Evolutionary conservation across 1,140 invertebrate genomes (phyloP).

Genomic region (Rhyzopertha dominica): DNA sequence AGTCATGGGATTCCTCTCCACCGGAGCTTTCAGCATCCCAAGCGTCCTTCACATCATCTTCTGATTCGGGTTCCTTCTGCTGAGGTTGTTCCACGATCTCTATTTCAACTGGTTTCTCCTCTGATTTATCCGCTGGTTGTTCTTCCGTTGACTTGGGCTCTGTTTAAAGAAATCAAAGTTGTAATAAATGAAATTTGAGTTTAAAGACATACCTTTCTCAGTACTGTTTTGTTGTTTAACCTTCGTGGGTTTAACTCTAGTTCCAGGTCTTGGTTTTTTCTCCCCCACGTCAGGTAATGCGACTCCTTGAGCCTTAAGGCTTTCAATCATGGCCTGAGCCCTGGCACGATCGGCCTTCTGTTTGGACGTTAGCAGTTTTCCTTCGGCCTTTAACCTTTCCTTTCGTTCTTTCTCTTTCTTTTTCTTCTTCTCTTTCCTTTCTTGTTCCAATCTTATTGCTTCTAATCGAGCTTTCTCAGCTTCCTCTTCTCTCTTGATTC

Average conservation of each 20-base stretch:
- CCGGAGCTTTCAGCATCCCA: slow-evolving; percentile 75
- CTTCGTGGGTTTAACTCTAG: slow-evolving; percentile 68
- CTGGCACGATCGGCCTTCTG: slow-evolving; percentile 85
- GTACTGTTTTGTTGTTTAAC: slow-evolving; percentile 45
- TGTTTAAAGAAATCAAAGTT: slow-evolving; percentile 2
- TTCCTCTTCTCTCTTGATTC: slow-evolving; percentile 67
- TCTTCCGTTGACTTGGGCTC: slow-evolving; percentile 48
- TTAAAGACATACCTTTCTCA: slow-evolving; percentile 7
- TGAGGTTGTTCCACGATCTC: slow-evolving; percentile 52
- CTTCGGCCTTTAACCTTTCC: slow-evolving; percentile 89
- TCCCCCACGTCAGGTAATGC: slow-evolving; percentile 63
- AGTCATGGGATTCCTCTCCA: slow-evolving; percentile 58
- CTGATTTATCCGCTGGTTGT: slow-evolving; percentile 32
- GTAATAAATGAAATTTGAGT: background rate
- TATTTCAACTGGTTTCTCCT: slow-evolving; percentile 51
- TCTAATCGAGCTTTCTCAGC: slow-evolving; percentile 67
- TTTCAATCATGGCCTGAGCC: slow-evolving; percentile 82
- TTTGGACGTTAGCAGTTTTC: slow-evolving; percentile 87
- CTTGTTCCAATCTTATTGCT: slow-evolving; percentile 74
- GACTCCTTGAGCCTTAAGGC: slow-evolving; percentile 78
- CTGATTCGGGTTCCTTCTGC: slow-evolving; percentile 47
- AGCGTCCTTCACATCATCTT: slow-evolving; percentile 69
- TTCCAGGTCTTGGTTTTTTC: slow-evolving; percentile 66
- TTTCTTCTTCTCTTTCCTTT: slow-evolving; percentile 86
- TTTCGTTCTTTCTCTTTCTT: slow-evolving; percentile 92